Evolutionary conservation across 2,888 invertebrate species (phyloP).

Genomic region (Tetragnatha montana): DNA sequence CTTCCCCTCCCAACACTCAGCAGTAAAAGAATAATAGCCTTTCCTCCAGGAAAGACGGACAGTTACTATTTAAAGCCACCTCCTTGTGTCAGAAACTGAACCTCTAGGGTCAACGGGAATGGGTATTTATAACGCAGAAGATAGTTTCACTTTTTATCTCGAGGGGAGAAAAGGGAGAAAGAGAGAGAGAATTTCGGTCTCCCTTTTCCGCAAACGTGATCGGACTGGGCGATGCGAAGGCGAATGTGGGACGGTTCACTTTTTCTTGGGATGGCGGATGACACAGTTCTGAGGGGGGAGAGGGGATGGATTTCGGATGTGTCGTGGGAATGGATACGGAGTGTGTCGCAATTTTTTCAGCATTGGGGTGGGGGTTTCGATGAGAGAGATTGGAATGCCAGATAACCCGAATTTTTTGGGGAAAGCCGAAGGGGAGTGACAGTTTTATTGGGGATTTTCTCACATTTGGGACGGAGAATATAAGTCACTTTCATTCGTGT

Average conservation of each 20-base stretch:
- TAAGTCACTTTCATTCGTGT: too few species aligned
- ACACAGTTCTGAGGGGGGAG: slow-evolving; percentile 30
- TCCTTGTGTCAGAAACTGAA: slow-evolving; percentile 5
- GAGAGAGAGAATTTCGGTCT: slow-evolving; percentile 33
- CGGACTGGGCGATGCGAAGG: slow-evolving; percentile 17
- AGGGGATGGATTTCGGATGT: slow-evolving; percentile 11
- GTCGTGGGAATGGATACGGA: slow-evolving; percentile 36
- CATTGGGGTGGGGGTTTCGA: not conserved
- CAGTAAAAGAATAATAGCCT: too few species aligned
- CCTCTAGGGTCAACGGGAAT: slow-evolving; percentile 3
- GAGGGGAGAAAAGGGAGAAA: not conserved
- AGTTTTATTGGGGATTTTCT: too few species aligned
- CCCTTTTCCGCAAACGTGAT: slow-evolving; percentile 47
- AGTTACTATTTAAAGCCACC: slow-evolving; percentile 16
- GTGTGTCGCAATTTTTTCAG: slow-evolving; percentile 6
- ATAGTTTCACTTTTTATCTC: slow-evolving; percentile 45
- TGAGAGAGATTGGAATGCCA: not conserved
- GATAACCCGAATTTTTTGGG: not conserved
- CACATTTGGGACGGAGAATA: too few species aligned
- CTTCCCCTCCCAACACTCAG: too few species aligned
- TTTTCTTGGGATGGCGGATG: slow-evolving; percentile 4
- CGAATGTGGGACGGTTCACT: slow-evolving; percentile 46
- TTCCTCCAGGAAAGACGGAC: not conserved
- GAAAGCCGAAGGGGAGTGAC: too few species aligned
- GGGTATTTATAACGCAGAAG: slow-evolving; percentile 29